A percentile compares a stretch with the other conserved stretches of the same genome.
phyloP scores from a whole-genome alignment of 1,140 invertebrate species.

The Saccostrea echinata region DNA sequence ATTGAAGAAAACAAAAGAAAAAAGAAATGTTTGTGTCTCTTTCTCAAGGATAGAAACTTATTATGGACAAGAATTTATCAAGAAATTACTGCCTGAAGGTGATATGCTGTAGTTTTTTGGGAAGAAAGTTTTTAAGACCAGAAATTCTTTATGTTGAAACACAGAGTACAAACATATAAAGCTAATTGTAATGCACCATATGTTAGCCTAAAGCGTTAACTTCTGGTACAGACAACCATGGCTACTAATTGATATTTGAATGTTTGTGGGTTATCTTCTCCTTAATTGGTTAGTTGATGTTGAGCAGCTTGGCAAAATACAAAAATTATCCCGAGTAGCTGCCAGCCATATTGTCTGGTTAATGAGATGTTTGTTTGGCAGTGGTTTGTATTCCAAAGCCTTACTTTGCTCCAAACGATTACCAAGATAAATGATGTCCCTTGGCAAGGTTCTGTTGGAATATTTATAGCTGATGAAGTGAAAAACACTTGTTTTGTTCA shows the following conservation, averaged over 20 bases:
- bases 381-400: neutral
- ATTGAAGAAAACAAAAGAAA: neutral
- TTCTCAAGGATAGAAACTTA: neutral
- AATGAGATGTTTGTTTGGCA: constrained; percentile 27
- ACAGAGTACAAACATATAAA: neutral
- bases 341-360: neutral
- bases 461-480: neutral
- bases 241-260: constrained; percentile 12
- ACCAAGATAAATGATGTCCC: neutral
- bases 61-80: neutral
- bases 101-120: too few relatives aligned
- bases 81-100: neutral
- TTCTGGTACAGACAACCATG: neutral
- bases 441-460: neutral
- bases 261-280: constrained; percentile 22
- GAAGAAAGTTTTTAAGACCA: too few relatives aligned
- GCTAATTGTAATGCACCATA: neutral
- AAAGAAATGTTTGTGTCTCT: neutral
- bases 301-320: neutral
- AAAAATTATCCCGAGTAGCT: constrained; percentile 25
- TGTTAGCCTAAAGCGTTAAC: neutral
- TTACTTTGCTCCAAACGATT: neutral
- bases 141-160: constrained; percentile 13
- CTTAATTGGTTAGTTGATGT: constrained; percentile 15
- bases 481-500: neutral